Evolutionary conservation across 2,113 vertebrate genomes (phyloP).

Genomic region (Gymnocephalus cernua): DNA sequence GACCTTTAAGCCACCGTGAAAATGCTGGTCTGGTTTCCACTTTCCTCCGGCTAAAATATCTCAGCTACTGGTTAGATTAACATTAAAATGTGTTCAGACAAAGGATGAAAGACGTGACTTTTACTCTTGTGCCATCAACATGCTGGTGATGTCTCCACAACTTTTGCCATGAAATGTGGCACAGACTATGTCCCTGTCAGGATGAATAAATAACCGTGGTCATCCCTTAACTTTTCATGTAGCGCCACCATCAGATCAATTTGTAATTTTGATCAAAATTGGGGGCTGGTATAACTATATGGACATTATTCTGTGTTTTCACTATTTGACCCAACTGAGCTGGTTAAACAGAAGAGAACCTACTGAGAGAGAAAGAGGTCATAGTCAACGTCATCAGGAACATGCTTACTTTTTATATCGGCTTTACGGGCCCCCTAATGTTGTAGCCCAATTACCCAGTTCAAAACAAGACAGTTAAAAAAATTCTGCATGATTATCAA

Average conservation of each 20-base stretch:
- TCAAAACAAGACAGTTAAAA: conserved; percentile 8
- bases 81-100: not conserved
- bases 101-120: no score
- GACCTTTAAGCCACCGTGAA: not conserved
- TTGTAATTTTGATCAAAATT: not conserved
- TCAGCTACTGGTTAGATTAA: not conserved
- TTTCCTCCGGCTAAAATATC: not conserved
- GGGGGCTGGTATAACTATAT: not conserved
- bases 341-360: not conserved
- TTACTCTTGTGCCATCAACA: not conserved
- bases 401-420: conserved; percentile 5
- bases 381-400: not conserved
- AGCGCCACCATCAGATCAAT: not conserved
- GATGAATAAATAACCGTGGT: not conserved
- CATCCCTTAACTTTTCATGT: not conserved
- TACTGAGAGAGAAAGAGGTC: not conserved
- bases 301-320: not conserved
- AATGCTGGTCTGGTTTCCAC: no score
- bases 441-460: conserved; percentile 27
- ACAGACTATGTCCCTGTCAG: no score
- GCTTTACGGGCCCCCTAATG: not conserved
- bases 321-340: not conserved
- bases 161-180: not conserved
- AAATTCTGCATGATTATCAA: conserved; percentile 49
- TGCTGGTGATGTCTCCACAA: not conserved